Conservation (phyloP, 2,888 invertebrate species). For the Zygaena filipendulae region DNA sequence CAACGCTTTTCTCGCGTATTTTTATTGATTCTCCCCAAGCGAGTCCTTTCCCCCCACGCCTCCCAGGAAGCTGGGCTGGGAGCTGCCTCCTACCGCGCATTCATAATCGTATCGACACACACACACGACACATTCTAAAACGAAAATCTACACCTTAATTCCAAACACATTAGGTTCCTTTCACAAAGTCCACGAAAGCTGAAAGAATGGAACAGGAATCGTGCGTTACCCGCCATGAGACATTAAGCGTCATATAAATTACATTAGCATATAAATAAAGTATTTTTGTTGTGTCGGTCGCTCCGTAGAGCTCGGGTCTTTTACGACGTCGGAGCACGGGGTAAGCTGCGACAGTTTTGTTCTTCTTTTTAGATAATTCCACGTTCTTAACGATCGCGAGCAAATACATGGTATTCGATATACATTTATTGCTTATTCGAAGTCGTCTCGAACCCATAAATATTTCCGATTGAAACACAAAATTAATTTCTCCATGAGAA, state of each 20-base stretch:
- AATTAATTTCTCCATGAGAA: slow-evolving; percentile 60
- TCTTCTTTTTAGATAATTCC: slow-evolving; percentile 66
- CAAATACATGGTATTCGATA: slow-evolving; percentile 63
- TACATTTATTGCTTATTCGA: slow-evolving; percentile 63
- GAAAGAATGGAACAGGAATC: slow-evolving; percentile 60
- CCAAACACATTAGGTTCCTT: slow-evolving; percentile 30
- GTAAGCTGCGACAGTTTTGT: slow-evolving; percentile 58
- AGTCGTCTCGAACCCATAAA: slow-evolving; percentile 63
- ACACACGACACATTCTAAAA: slow-evolving; percentile 31
- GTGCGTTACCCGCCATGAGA: slow-evolving; percentile 66
- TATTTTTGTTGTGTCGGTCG: slow-evolving; percentile 61
- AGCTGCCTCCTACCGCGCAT: slow-evolving; percentile 66
- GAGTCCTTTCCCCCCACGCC: slow-evolving; percentile 31
- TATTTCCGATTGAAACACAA: slow-evolving; percentile 55
- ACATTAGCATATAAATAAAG: slow-evolving; percentile 70
- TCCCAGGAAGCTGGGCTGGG: slow-evolving; percentile 53
- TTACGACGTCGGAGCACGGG: slow-evolving; percentile 54
- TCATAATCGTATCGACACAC: slow-evolving; percentile 66
- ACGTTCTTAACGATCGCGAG: slow-evolving; percentile 60
- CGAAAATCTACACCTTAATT: slow-evolving; percentile 40
- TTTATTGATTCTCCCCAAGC: slow-evolving; percentile 60
- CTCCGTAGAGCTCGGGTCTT: slow-evolving; percentile 46
- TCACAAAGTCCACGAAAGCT: slow-evolving; percentile 25
- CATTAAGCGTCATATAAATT: slow-evolving; percentile 69
- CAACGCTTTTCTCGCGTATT: slow-evolving; percentile 67